Evolutionary conservation across 2,113 vertebrate genomes (phyloP).

Genomic region (Salvelinus alpinus): DNA sequence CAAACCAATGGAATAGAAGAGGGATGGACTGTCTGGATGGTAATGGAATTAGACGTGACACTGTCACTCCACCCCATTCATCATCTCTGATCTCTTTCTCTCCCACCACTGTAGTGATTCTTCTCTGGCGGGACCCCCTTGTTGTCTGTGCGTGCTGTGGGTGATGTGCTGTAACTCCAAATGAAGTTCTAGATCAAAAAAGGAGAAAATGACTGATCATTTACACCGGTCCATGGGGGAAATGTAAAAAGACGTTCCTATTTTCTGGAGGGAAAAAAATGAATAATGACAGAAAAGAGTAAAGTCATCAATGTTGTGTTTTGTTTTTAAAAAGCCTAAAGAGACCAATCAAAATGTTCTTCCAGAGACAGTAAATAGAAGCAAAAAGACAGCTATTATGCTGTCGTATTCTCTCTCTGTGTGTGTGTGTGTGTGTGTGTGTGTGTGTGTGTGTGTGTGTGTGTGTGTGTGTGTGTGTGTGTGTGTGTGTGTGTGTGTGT

Average conservation of each 20-base stretch:
- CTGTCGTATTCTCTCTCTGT: too few relatives aligned
- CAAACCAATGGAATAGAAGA: slow-evolving; percentile 20
- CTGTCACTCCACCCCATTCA: not conserved
- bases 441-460: too few relatives aligned
- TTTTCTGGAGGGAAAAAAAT: slow-evolving; percentile 51
- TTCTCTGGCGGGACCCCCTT: slow-evolving; percentile 59
- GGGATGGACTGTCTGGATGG: slow-evolving; percentile 21
- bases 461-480: too few relatives aligned
- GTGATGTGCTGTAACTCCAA: slow-evolving; percentile 75
- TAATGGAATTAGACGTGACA: slow-evolving; percentile 18
- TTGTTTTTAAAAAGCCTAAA: slow-evolving; percentile 39
- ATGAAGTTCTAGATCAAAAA: slow-evolving; percentile 45
- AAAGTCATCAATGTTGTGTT: slow-evolving; percentile 55
- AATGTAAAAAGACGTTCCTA: slow-evolving; percentile 31
- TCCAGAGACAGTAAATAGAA: slow-evolving; percentile 60
- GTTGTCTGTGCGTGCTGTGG: slow-evolving; percentile 75
- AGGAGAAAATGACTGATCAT: slow-evolving; percentile 44
- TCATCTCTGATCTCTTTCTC: slow-evolving; percentile 48
- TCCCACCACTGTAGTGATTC: slow-evolving; percentile 66
- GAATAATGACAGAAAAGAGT: slow-evolving; percentile 9
- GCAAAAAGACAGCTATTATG: slow-evolving; percentile 42
- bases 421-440: too few relatives aligned
- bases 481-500: too few relatives aligned
- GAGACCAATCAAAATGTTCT: slow-evolving; percentile 57
- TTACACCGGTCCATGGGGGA: slow-evolving; percentile 39